Percentiles rank a stretch among this genome's conserved stretches.
Conservation (phyloP, 2,113 vertebrate genomes). For the Potamarius usumacintae region DNA sequence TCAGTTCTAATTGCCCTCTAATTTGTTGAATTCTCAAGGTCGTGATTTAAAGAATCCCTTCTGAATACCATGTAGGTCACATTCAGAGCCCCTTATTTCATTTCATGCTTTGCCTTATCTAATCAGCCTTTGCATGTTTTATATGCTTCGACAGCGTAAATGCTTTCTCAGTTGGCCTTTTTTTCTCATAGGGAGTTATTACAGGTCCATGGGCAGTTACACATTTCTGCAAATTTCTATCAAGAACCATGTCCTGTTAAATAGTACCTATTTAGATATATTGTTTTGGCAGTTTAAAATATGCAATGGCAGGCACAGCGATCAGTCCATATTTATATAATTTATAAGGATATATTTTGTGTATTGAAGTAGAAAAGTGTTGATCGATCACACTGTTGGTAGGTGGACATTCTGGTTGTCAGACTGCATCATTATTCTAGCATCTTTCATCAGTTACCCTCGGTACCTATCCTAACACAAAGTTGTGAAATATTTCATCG, state of each 20-base stretch:
- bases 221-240: slow-evolving; percentile 62
- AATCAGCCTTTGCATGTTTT: slow-evolving; percentile 61
- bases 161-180: slow-evolving; percentile 12
- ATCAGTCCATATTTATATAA: slow-evolving; percentile 72
- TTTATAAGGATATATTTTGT: slow-evolving; percentile 82
- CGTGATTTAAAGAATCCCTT: slow-evolving; percentile 32
- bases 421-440: slow-evolving; percentile 69
- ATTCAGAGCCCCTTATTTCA: slow-evolving; percentile 64
- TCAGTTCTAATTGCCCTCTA: neutral
- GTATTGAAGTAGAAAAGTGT: slow-evolving; percentile 74
- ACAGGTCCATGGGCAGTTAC: slow-evolving; percentile 44
- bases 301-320: slow-evolving; percentile 63
- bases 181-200: slow-evolving; percentile 61
- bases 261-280: slow-evolving; percentile 56
- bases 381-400: slow-evolving; percentile 65
- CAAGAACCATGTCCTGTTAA: slow-evolving; percentile 60
- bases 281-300: slow-evolving; percentile 39
- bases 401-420: slow-evolving; percentile 68
- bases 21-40: slow-evolving; percentile 15
- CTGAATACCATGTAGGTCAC: slow-evolving; percentile 74
- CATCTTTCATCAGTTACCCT: slow-evolving; percentile 63
- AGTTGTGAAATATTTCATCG: slow-evolving; percentile 65
- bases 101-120: slow-evolving; percentile 67
- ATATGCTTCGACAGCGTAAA: slow-evolving; percentile 20
- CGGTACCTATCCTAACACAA: slow-evolving; percentile 32